Conservation (phyloP, 2,113 vertebrate genomes). For the Ctenomys sociabilis region DNA sequence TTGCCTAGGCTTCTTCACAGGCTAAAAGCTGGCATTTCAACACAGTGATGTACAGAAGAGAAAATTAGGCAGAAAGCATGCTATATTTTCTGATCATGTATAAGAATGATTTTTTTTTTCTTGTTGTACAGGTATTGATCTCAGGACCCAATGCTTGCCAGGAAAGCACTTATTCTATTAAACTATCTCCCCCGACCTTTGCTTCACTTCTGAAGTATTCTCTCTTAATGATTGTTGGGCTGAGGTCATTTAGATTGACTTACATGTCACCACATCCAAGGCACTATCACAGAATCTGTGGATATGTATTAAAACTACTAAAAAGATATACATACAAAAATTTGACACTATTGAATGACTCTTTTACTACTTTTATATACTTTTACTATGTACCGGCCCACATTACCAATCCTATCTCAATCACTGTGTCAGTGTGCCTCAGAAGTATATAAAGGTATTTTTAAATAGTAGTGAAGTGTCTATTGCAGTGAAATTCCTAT, state of each 20-base stretch:
- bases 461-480: background rate
- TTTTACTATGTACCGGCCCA: too few species aligned
- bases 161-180: too few species aligned
- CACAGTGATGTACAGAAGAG: background rate
- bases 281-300: background rate
- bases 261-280: background rate
- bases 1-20: background rate
- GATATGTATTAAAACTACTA: conserved; percentile 13
- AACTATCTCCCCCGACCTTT: too few species aligned
- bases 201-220: background rate
- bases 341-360: background rate
- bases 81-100: conserved; percentile 14
- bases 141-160: too few species aligned
- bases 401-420: too few species aligned
- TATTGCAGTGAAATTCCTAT: background rate
- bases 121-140: too few species aligned
- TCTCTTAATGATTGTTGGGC: background rate
- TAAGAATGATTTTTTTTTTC: background rate
- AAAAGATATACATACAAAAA: background rate
- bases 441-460: conserved; percentile 40
- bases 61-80: background rate
- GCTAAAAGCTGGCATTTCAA: conserved; percentile 2
- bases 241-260: background rate
- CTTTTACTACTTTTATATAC: too few species aligned
- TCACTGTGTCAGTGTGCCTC: too few species aligned